These are phyloP conservation scores for Lepidochitona cinerea DNA, from an alignment of 2,888 invertebrate genomes.

Conservation along the genomic window DNA sequence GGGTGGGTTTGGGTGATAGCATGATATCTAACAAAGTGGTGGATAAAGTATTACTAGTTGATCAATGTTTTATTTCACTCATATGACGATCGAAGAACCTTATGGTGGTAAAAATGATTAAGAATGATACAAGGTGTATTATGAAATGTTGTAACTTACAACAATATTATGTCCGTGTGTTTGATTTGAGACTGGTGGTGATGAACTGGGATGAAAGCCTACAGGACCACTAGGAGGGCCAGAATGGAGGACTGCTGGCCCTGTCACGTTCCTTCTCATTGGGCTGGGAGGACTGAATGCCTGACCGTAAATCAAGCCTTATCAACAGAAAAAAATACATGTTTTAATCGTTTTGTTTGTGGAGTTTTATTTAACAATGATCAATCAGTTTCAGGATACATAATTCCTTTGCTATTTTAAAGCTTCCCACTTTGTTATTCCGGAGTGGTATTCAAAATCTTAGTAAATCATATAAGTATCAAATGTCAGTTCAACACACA, in stretches of 20 bases:
- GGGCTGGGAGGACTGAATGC: neutral
- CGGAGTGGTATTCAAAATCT: no score
- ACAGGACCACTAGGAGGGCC: neutral
- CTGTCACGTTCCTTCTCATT: neutral
- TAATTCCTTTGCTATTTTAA: no score
- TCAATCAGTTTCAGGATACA: no score
- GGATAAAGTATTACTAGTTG: neutral
- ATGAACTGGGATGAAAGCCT: neutral
- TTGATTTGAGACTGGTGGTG: neutral
- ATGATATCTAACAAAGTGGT: neutral
- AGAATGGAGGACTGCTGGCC: neutral
- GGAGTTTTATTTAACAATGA: no score
- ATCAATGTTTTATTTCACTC: no score
- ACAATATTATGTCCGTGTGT: neutral
- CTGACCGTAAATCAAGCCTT: neutral
- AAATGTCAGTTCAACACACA: no score
- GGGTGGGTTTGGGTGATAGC: neutral
- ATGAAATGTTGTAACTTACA: neutral
- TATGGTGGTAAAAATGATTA: no score
- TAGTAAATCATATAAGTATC: no score
- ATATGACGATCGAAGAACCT: no score
- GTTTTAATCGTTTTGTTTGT: no score
- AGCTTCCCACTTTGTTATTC: no score
- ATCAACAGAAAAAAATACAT: no score
- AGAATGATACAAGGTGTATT: neutral